phyloP scores from a whole-genome alignment of 2,113 vertebrate species.

The Taxidea taxus region DNA sequence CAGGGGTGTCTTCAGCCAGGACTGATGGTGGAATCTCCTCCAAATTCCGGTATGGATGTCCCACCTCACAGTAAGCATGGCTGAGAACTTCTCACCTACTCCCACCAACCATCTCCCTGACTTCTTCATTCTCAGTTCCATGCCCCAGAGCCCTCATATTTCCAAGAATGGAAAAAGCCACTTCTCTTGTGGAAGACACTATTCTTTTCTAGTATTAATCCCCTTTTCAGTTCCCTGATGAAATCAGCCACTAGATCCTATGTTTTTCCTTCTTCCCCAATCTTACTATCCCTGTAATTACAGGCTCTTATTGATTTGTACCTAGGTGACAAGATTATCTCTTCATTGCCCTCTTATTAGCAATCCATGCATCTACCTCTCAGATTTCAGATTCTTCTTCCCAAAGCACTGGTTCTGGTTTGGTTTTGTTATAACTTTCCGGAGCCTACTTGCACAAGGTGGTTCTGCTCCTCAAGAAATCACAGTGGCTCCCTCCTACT shows the following conservation, averaged over 20 bases:
- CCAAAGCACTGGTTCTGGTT: not conserved
- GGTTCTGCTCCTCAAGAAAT: not conserved
- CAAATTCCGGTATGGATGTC: not conserved
- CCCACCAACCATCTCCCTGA: not conserved
- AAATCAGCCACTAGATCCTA: not conserved
- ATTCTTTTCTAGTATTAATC: not conserved
- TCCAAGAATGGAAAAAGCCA: not conserved
- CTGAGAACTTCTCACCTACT: not conserved
- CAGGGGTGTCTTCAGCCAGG: too few species aligned
- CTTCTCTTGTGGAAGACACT: not conserved
- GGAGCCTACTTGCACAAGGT: not conserved
- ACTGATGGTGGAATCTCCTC: not conserved
- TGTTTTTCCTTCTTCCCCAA: not conserved
- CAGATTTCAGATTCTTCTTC: slow-evolving; percentile 18
- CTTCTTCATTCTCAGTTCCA: not conserved
- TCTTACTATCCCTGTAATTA: not conserved
- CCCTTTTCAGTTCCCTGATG: not conserved
- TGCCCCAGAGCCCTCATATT: not conserved
- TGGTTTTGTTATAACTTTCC: not conserved
- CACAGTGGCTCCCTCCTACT: not conserved
- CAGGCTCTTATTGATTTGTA: not conserved
- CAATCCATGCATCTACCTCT: not conserved
- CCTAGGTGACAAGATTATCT: not conserved
- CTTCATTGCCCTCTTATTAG: not conserved
- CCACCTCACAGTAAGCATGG: not conserved